A percentile compares a stretch with the other conserved stretches of the same genome.
Evolutionary conservation across 2,888 invertebrate genomes (phyloP).

Genomic region (Drosophila flavopinicola): DNA sequence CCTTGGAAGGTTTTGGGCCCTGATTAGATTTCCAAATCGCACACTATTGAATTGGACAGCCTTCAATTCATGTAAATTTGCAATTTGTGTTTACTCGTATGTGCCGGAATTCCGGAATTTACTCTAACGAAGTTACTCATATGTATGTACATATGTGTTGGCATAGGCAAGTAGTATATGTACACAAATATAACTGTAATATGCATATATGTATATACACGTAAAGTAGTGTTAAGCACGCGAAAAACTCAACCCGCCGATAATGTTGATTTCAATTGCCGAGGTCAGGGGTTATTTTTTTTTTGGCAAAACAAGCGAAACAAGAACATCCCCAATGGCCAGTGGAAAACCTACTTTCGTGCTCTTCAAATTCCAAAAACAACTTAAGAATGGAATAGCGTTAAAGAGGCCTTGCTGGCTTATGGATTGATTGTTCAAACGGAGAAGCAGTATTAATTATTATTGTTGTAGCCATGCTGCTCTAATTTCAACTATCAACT

Average conservation of each 20-base stretch:
- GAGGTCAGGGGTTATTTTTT: no score
- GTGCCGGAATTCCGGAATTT: constrained; percentile 45
- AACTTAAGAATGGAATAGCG: no score
- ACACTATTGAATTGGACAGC: constrained; percentile 55
- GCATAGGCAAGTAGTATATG: constrained; percentile 1
- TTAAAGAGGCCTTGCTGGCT: no score
- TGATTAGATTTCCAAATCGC: constrained; percentile 58
- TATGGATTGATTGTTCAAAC: no score
- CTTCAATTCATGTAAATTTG: constrained; percentile 52
- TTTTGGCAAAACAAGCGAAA: no score
- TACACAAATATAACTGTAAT: background rate
- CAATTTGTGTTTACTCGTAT: constrained; percentile 42
- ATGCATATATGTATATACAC: constrained; percentile 5
- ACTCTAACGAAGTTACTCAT: constrained; percentile 22
- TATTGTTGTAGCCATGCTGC: no score
- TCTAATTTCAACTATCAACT: no score
- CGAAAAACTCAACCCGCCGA: constrained; percentile 15
- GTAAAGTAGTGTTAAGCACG: constrained; percentile 28
- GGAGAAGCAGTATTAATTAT: no score
- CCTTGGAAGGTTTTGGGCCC: constrained; percentile 14
- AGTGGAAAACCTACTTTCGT: no score
- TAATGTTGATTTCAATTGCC: constrained; percentile 38
- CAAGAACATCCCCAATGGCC: no score
- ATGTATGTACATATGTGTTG: constrained; percentile 10
- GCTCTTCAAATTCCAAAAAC: no score